Conservation (phyloP, 2,888 invertebrate species). For the Mimachlamys varia region DNA sequence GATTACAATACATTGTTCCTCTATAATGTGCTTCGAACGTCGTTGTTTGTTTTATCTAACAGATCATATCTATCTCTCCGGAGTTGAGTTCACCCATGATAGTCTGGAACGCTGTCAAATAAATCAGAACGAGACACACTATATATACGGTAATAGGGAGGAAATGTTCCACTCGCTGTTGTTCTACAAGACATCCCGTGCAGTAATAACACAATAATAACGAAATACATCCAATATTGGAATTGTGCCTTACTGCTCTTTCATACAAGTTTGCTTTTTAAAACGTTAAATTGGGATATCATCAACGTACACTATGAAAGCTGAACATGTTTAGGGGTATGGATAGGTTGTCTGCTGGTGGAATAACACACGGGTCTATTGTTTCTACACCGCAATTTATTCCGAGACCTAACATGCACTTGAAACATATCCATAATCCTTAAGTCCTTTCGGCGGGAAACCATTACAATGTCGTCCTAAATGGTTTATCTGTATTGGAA, state of each 20-base stretch:
- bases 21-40: background rate
- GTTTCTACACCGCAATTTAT: background rate
- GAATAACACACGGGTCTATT: background rate
- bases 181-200: background rate
- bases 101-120: conserved; percentile 20
- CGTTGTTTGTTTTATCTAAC: background rate
- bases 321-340: background rate
- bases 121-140: conserved; percentile 18
- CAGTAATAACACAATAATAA: background rate
- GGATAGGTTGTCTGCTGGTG: background rate
- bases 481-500: background rate
- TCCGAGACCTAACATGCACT: background rate
- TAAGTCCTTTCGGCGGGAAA: background rate
- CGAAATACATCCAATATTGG: background rate
- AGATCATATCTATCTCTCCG: background rate
- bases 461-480: background rate
- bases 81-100: conserved; percentile 22
- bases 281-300: conserved; percentile 10
- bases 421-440: background rate
- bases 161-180: background rate
- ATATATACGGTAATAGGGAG: background rate
- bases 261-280: background rate
- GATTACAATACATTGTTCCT: background rate
- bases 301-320: background rate
- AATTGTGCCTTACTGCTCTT: background rate